A percentile compares a stretch with the other conserved stretches of the same genome.
Conservation (phyloP, 2,113 vertebrate genomes). For the Euleptes europaea region DNA sequence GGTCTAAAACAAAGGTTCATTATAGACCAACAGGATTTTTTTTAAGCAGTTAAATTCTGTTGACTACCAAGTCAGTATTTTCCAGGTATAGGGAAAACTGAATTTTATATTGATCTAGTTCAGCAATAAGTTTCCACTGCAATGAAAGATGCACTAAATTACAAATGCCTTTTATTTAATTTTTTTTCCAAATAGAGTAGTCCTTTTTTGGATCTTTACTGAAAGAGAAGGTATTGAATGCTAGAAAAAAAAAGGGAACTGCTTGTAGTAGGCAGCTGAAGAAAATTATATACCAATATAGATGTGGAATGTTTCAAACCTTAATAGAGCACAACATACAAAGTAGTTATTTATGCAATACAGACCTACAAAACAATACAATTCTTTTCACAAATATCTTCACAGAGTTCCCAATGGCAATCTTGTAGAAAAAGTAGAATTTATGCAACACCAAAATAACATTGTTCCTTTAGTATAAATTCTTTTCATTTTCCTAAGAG, state of each 20-base stretch:
- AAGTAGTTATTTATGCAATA: slow-evolving; percentile 78
- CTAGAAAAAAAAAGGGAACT: slow-evolving; percentile 47
- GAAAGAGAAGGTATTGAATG: slow-evolving; percentile 63
- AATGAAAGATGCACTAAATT: slow-evolving; percentile 63
- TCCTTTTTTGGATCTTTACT: slow-evolving; percentile 78
- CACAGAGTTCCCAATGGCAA: slow-evolving; percentile 79
- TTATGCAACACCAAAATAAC: slow-evolving; percentile 78
- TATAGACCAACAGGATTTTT: background rate
- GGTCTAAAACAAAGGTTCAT: background rate
- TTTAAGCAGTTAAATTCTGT: background rate
- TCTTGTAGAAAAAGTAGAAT: slow-evolving; percentile 79
- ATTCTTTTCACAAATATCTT: slow-evolving; percentile 75
- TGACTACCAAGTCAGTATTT: background rate
- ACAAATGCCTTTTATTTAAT: slow-evolving; percentile 87
- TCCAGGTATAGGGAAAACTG: background rate
- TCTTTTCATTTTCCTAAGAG: slow-evolving; percentile 62
- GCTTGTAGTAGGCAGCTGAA: slow-evolving; percentile 46
- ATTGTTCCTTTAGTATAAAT: slow-evolving; percentile 74
- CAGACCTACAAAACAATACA: slow-evolving; percentile 73
- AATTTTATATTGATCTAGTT: background rate
- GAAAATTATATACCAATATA: slow-evolving; percentile 55
- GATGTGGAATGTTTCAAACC: slow-evolving; percentile 67
- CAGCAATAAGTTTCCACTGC: slow-evolving; percentile 7
- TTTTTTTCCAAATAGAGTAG: slow-evolving; percentile 76
- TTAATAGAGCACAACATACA: slow-evolving; percentile 73